A percentile compares a stretch with the other conserved stretches of the same genome.
Conservation (phyloP, 2,113 vertebrate genomes). For the Girardinichthys multiradiatus region DNA sequence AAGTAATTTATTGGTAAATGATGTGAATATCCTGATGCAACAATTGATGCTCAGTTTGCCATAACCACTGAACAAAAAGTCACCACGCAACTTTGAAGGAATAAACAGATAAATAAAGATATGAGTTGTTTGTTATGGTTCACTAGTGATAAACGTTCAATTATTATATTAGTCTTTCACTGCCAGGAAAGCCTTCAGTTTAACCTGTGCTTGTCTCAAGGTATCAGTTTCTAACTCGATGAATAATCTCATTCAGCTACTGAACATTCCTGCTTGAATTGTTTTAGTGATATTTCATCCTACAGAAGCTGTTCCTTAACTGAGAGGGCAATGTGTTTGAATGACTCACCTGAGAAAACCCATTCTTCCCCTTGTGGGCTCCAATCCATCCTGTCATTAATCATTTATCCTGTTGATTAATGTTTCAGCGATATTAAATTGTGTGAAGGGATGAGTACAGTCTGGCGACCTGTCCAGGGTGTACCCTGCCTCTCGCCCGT, state of each 20-base stretch:
- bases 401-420: slow-evolving; percentile 69
- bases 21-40: too few relatives aligned
- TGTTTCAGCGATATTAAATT: slow-evolving; percentile 63
- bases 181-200: not conserved
- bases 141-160: not conserved
- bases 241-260: not conserved
- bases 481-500: too few relatives aligned
- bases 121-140: not conserved
- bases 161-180: not conserved
- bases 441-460: slow-evolving; percentile 33
- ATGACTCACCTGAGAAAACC: slow-evolving; percentile 27
- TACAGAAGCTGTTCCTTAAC: slow-evolving; percentile 1
- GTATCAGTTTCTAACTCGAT: slow-evolving; percentile 13
- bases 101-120: not conserved
- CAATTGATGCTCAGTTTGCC: not conserved
- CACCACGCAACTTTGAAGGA: not conserved
- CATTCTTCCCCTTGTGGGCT: slow-evolving; percentile 33
- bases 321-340: too few relatives aligned
- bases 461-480: too few relatives aligned
- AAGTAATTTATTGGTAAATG: too few relatives aligned
- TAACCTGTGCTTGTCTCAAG: not conserved
- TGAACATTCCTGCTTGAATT: not conserved
- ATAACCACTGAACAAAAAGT: not conserved
- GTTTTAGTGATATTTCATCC: not conserved
- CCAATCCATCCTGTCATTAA: slow-evolving; percentile 52